Percentiles rank a stretch among this genome's conserved stretches.
Evolutionary conservation across 2,797 vertebrate genomes (phyloP).

Genomic region (Danionella dracula): DNA sequence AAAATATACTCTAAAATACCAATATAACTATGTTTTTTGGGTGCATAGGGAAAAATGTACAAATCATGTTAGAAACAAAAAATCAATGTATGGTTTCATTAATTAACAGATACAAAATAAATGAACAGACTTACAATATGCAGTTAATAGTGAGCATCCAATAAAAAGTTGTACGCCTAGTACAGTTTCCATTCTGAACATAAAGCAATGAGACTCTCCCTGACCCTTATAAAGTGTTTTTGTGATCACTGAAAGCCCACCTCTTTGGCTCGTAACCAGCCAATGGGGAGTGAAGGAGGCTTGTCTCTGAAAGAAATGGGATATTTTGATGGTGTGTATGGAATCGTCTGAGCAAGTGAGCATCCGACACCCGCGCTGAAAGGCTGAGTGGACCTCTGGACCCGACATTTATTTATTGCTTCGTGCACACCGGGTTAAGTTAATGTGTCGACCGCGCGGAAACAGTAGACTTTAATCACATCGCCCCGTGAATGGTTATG

Average conservation of each 20-base stretch:
- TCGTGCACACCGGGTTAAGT: slow-evolving; percentile 2
- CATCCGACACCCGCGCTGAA: slow-evolving; percentile 24
- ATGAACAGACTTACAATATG: too few relatives aligned
- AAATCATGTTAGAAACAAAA: too few relatives aligned
- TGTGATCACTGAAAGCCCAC: slow-evolving; percentile 35
- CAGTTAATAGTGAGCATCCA: too few relatives aligned
- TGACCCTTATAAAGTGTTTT: slow-evolving; percentile 1
- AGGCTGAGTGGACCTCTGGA: slow-evolving; percentile 2
- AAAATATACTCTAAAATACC: too few relatives aligned
- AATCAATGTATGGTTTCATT: too few relatives aligned
- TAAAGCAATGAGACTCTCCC: not conserved
- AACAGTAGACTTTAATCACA: slow-evolving; percentile 4
- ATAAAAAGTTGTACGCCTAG: too few relatives aligned
- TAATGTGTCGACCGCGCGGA: not conserved
- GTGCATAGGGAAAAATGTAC: too few relatives aligned
- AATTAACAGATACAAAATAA: too few relatives aligned
- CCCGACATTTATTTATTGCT: not conserved
- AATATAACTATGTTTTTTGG: too few relatives aligned
- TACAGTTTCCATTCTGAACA: not conserved
- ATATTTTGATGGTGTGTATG: slow-evolving; percentile 44
- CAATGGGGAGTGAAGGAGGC: slow-evolving; percentile 61
- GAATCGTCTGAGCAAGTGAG: slow-evolving; percentile 32
- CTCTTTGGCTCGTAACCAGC: slow-evolving; percentile 44
- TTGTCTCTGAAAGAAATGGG: slow-evolving; percentile 66
- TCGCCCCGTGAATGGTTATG: slow-evolving; percentile 14